Evolutionary conservation across 2,888 invertebrate genomes (phyloP), one percentile per base, ranked within the genome.

Genomic region (Lingula anatina): DNA sequence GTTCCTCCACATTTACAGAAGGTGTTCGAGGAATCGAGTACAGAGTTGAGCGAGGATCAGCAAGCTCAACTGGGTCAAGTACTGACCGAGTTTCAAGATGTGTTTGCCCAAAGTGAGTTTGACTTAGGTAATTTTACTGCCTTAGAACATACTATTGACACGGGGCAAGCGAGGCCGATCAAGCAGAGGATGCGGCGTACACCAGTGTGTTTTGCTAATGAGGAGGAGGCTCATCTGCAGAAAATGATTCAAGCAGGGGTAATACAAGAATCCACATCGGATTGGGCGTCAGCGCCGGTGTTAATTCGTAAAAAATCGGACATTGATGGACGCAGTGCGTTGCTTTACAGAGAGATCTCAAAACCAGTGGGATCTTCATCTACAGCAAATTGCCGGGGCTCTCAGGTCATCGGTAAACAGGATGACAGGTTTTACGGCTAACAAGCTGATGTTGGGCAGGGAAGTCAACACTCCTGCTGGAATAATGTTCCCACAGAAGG

Each of bases 121-220:
- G 53, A 53, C 35, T 21, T 44, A 15, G 54, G 52, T 5, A 46
- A 28, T 9, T 51, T 51, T 38, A 51, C 40, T 20, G 51, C 41
- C 5, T 45, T 57, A 28, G 46, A 56, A 35, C 58, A 58, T 37
- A 23, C 20, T 21, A 58, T 58, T 15, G 50, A 56, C 35, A 55
- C 53, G 31, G 53, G 46, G 1, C 21, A 31, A 9, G 53, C 53
- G 1, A 26, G 36, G n/a, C 58, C 58, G 12, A 44, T 54, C n/a
- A 55, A 51, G 40, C 55, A 56, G 31, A 40, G 54, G 12, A 46
- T 54, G 48, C 38, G 54, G 3, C 35, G 56, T 15, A 56, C 54
- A 1, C 55, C 54, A 26, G 35, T 42, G 21, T 48, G 49, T 18
- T 54, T 56, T 50, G 54, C 41, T 7, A 39, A 41, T 2, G 55